These are phyloP conservation scores for Phaenicophaeus curvirostris DNA, from an alignment of 2,797 vertebrate genomes.

Conservation along the genomic window DNA sequence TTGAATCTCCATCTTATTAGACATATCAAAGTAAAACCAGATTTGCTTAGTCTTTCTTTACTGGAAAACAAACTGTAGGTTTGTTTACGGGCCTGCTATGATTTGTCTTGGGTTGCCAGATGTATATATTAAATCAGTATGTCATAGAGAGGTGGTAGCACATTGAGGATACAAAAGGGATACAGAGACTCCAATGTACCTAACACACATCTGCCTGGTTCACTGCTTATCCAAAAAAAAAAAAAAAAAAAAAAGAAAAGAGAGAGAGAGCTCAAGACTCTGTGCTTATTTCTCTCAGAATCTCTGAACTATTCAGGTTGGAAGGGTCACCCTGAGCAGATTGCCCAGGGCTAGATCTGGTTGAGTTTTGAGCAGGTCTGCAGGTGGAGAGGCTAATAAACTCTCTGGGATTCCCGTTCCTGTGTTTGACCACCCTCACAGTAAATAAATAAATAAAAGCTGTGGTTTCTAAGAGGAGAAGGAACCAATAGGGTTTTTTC, in stretches of 20 bases:
- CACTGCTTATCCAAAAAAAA: neutral
- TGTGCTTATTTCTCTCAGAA: neutral
- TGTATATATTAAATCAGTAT: neutral
- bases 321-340: neutral
- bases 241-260: too few species aligned
- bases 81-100: neutral
- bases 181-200: neutral
- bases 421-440: neutral
- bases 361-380: neutral
- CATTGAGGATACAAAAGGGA: neutral
- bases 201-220: neutral
- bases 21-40: neutral
- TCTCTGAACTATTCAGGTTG: neutral
- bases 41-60: neutral
- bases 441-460: neutral
- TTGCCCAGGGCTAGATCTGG: neutral
- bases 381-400: neutral
- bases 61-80: neutral
- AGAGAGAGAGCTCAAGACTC: neutral
- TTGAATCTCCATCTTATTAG: neutral
- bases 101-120: neutral
- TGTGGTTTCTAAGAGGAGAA: neutral
- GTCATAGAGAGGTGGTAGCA: neutral
- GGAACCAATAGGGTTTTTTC: neutral
- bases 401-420: neutral